These are phyloP conservation scores for Macrotrachela quadricornifera DNA, from an alignment of 1,140 invertebrate species.

Conservation along the genomic window DNA sequence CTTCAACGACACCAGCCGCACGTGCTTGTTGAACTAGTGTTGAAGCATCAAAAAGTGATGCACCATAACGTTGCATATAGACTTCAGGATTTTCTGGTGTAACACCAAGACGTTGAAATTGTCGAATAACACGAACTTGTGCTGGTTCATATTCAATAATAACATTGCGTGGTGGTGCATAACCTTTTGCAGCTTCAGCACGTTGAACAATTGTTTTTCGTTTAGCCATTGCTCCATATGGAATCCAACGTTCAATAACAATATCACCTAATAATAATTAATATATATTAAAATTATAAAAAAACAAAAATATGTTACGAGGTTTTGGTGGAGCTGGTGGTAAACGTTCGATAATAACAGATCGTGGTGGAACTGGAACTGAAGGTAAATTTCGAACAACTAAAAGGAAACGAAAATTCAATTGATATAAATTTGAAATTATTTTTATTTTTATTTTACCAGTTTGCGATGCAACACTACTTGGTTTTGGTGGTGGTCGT, in stretches of 20 bases:
- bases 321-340: neutral
- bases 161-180: slow-evolving; percentile 1
- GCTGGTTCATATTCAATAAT: slow-evolving; percentile 5
- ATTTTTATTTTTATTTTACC: slow-evolving; percentile 1
- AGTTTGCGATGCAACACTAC: neutral
- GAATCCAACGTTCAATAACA: slow-evolving; percentile 8
- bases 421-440: neutral
- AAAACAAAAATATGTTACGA: neutral
- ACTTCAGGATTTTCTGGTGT: slow-evolving; percentile 3
- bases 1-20: neutral
- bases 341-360: too few species aligned
- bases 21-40: neutral
- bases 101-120: slow-evolving; percentile 9
- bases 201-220: slow-evolving; percentile 5
- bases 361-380: too few species aligned
- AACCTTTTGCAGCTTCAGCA: neutral
- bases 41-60: neutral
- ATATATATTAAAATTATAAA: too few species aligned
- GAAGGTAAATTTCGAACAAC: too few species aligned
- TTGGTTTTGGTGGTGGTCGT: neutral
- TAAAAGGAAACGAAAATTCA: too few species aligned
- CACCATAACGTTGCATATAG: slow-evolving; percentile 7
- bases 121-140: slow-evolving; percentile 4
- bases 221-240: slow-evolving; percentile 1
- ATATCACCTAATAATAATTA: neutral